phyloP scores from a whole-genome alignment of 2,797 vertebrate genomes.

The Choloepus didactylus region DNA sequence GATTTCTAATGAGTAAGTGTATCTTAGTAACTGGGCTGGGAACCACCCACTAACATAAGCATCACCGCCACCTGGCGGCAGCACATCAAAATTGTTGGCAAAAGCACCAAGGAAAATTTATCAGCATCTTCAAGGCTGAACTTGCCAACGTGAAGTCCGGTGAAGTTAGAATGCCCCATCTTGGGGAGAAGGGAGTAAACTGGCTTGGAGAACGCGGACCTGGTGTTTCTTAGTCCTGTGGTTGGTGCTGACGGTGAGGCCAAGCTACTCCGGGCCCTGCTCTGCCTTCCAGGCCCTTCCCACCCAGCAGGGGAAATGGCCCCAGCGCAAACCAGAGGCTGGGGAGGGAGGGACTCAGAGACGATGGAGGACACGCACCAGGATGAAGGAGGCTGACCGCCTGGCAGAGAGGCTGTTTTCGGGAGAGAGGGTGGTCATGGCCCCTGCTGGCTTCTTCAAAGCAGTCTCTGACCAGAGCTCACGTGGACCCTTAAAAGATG shows the following conservation, averaged over 20 bases:
- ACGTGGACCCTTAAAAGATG: neutral
- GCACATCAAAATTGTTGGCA: conserved; percentile 76
- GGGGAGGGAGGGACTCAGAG: neutral
- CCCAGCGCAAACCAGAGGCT: neutral
- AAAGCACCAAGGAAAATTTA: conserved; percentile 20
- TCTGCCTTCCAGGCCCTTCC: neutral
- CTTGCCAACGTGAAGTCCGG: neutral
- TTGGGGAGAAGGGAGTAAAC: neutral
- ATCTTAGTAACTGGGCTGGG: neutral
- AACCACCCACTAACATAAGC: neutral
- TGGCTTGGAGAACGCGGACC: neutral
- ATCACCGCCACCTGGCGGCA: conserved; percentile 79
- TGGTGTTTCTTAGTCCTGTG: neutral
- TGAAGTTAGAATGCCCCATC: neutral
- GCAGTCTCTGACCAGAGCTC: neutral
- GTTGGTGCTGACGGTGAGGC: neutral
- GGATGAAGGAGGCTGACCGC: conserved; percentile 81
- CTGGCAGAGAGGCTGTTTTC: conserved; percentile 83
- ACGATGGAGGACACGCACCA: conserved; percentile 60
- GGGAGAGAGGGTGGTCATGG: conserved; percentile 82
- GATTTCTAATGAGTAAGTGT: neutral
- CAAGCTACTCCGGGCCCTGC: neutral
- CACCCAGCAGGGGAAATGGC: neutral
- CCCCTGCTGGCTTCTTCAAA: neutral
- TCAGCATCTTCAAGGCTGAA: neutral